Percentiles rank a stretch among this genome's conserved stretches.
phyloP scores from a whole-genome alignment of 2,888 invertebrate species.

The Onthophagus sagittarius region DNA sequence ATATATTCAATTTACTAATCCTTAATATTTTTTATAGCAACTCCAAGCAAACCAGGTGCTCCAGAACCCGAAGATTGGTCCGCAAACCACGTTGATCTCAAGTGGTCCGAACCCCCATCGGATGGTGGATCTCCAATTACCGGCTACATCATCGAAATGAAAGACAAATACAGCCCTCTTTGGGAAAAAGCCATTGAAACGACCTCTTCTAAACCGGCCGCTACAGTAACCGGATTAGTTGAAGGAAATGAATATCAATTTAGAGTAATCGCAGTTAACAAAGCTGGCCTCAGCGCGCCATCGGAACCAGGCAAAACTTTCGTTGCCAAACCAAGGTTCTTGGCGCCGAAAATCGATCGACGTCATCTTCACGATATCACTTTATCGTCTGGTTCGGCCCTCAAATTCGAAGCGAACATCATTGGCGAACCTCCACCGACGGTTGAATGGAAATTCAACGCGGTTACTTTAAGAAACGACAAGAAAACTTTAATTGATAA shows the following conservation, averaged over 20 bases:
- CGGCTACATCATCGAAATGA: slow-evolving; percentile 90
- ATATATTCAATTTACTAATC: background rate
- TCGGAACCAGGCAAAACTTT: slow-evolving; percentile 85
- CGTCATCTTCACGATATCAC: slow-evolving; percentile 86
- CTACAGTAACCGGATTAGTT: slow-evolving; percentile 82
- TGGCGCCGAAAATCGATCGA: slow-evolving; percentile 95
- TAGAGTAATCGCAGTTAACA: slow-evolving; percentile 92
- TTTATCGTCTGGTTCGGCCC: slow-evolving; percentile 85
- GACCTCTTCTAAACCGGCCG: slow-evolving; percentile 67
- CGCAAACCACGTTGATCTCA: slow-evolving; percentile 84
- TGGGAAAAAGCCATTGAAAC: slow-evolving; percentile 92
- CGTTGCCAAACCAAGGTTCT: slow-evolving; percentile 80
- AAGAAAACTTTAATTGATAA: slow-evolving; percentile 79
- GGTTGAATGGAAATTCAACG: slow-evolving; percentile 87
- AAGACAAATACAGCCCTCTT: slow-evolving; percentile 84
- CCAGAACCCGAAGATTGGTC: slow-evolving; percentile 92
- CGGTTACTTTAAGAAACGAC: slow-evolving; percentile 62
- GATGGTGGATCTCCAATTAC: slow-evolving; percentile 94
- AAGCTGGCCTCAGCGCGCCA: slow-evolving; percentile 90
- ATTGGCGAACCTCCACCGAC: slow-evolving; percentile 94
- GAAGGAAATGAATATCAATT: slow-evolving; percentile 98
- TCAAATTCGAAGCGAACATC: slow-evolving; percentile 91
- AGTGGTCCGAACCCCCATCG: slow-evolving; percentile 83
- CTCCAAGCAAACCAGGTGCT: slow-evolving; percentile 82
- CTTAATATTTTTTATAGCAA: slow-evolving; percentile 54